These are phyloP conservation scores for Muntiacus muntjak DNA, from an alignment of 2,113 vertebrate genomes.

Conservation along the genomic window DNA sequence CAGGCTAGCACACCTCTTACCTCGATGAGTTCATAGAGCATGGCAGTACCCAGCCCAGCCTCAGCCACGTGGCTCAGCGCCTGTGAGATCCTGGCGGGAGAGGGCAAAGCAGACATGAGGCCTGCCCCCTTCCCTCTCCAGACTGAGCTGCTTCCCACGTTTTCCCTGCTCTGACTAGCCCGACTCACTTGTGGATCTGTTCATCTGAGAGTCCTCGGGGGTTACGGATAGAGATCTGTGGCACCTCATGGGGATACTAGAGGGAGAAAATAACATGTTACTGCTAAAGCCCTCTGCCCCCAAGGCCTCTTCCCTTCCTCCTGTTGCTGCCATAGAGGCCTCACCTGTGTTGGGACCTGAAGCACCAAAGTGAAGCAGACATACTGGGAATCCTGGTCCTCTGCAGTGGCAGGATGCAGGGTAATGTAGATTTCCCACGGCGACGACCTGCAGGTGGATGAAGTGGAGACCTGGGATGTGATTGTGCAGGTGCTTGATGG, in stretches of 20 bases:
- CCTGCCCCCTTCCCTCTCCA: background rate
- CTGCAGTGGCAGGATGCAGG: slow-evolving; percentile 91
- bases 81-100: slow-evolving; percentile 79
- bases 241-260: slow-evolving; percentile 82
- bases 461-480: slow-evolving; percentile 4
- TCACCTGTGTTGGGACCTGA: slow-evolving; percentile 88
- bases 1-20: slow-evolving; percentile 65
- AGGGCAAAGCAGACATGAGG: background rate
- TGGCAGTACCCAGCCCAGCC: slow-evolving; percentile 78
- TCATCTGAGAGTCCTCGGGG: slow-evolving; percentile 95
- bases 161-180: background rate
- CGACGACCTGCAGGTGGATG: slow-evolving; percentile 77
- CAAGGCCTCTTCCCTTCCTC: background rate
- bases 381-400: slow-evolving; percentile 93
- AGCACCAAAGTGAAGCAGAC: slow-evolving; percentile 91
- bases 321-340: background rate
- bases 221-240: slow-evolving; percentile 88
- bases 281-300: background rate
- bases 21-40: slow-evolving; percentile 87
- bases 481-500: background rate
- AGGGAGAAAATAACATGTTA: background rate
- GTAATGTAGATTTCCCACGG: slow-evolving; percentile 89
- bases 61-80: slow-evolving; percentile 76
- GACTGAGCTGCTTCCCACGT: background rate
- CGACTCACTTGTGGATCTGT: slow-evolving; percentile 89